These are phyloP conservation scores for Ctenopoma kingsleyae DNA, from an alignment of 2,797 vertebrate genomes.

Conservation along the genomic window DNA sequence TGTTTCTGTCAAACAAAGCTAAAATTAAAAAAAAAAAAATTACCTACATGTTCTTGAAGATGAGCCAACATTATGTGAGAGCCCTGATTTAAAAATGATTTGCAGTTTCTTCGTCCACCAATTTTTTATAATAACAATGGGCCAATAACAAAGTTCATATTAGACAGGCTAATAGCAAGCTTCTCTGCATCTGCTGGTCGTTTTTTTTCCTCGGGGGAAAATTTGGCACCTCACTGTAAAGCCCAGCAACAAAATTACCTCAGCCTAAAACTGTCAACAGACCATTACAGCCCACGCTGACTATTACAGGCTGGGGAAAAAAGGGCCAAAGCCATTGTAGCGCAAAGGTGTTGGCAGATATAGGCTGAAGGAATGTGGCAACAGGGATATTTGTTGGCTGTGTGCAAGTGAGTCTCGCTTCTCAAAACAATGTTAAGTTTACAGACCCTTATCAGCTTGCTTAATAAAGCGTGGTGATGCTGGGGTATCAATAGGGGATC, in stretches of 20 bases:
- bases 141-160: slow-evolving; percentile 50
- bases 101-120: slow-evolving; percentile 28
- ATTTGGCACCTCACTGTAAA: slow-evolving; percentile 81
- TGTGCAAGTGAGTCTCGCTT: slow-evolving; percentile 59
- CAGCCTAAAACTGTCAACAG: slow-evolving; percentile 88
- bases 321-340: slow-evolving; percentile 79
- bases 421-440: slow-evolving; percentile 69
- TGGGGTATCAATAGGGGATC: slow-evolving; percentile 68
- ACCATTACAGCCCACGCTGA: slow-evolving; percentile 84
- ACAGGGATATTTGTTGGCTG: slow-evolving; percentile 77
- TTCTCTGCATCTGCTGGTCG: slow-evolving; percentile 58
- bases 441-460: slow-evolving; percentile 78
- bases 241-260: slow-evolving; percentile 83
- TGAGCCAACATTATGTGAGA: slow-evolving; percentile 29
- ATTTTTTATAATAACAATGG: slow-evolving; percentile 52
- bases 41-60: slow-evolving; percentile 40
- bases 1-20: slow-evolving; percentile 30
- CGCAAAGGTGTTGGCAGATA: slow-evolving; percentile 88
- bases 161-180: slow-evolving; percentile 60
- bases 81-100: slow-evolving; percentile 48
- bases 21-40: slow-evolving; percentile 25
- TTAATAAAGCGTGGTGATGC: slow-evolving; percentile 72
- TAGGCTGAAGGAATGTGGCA: slow-evolving; percentile 82
- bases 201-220: slow-evolving; percentile 71
- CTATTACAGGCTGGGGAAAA: slow-evolving; percentile 80